These are phyloP conservation scores for Pelecanus crispus DNA, from an alignment of 2,113 vertebrate species.

Conservation along the genomic window DNA sequence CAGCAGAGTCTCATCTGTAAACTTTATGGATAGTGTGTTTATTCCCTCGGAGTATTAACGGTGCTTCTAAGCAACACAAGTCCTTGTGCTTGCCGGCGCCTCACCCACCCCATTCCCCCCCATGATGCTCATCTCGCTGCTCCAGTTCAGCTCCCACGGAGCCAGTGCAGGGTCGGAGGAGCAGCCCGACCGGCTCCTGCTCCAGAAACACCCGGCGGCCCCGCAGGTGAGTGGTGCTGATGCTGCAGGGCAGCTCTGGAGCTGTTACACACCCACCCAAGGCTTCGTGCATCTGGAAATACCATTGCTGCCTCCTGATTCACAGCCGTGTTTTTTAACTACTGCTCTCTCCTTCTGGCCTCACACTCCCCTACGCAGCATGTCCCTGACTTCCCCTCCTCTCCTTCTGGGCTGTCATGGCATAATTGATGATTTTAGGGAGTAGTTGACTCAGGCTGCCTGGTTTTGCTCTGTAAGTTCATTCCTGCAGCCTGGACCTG, in stretches of 20 bases:
- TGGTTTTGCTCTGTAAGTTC: conserved; percentile 48
- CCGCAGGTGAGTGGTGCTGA: rapidly evolving
- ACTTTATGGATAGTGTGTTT: neutral
- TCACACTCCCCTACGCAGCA: neutral
- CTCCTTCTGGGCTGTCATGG: conserved; percentile 12
- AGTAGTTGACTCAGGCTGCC: conserved; percentile 41
- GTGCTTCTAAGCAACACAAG: neutral
- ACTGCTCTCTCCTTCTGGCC: neutral
- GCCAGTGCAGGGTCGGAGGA: neutral
- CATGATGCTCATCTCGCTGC: rapidly evolving
- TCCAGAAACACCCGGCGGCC: rapidly evolving
- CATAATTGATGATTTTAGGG: conserved; percentile 55
- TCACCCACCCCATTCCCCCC: rapidly evolving
- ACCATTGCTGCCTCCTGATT: neutral
- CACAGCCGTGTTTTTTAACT: neutral
- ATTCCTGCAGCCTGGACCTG: neutral
- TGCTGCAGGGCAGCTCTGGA: neutral
- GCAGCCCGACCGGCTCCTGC: neutral
- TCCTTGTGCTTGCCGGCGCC: rapidly evolving
- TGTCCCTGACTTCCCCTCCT: conserved; percentile 40
- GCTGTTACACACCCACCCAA: neutral
- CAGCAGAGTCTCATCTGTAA: neutral
- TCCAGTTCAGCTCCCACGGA: rapidly evolving
- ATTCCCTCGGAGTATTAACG: neutral
- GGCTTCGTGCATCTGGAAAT: neutral